phyloP scores from a whole-genome alignment of 1,140 invertebrate genomes.

The Choristoneura fumiferana region DNA sequence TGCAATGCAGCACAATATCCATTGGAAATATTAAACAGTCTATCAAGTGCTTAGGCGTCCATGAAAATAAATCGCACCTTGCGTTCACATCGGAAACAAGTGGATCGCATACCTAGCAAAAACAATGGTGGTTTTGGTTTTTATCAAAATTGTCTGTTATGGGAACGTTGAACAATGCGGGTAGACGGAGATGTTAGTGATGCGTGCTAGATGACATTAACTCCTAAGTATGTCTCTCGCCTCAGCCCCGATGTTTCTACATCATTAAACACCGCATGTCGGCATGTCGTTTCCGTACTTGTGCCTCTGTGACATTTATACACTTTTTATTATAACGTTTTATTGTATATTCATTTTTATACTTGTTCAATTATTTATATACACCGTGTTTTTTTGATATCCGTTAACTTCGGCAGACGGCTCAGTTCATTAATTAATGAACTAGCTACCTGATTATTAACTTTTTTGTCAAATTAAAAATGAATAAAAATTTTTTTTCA shows the following conservation, averaged over 20 bases:
- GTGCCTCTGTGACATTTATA: conserved; percentile 41
- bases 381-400: too few relatives aligned
- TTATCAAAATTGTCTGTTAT: not conserved
- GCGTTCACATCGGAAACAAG: conserved; percentile 12
- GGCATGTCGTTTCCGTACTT: conserved; percentile 45
- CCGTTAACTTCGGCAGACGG: too few relatives aligned
- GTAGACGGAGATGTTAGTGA: not conserved
- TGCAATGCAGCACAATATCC: too few relatives aligned
- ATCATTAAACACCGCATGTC: conserved; percentile 44
- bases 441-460: too few relatives aligned
- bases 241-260: conserved; percentile 46
- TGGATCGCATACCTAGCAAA: not conserved
- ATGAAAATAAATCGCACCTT: conserved; percentile 6
- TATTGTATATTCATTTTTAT: not conserved
- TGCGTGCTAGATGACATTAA: conserved; percentile 1
- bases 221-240: conserved; percentile 22
- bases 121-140: conserved; percentile 9
- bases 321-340: conserved; percentile 29
- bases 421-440: too few relatives aligned
- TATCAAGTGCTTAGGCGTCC: not conserved
- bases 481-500: too few relatives aligned
- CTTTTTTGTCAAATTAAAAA: too few relatives aligned
- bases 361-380: not conserved
- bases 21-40: not conserved
- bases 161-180: conserved; percentile 1